Evolutionary conservation across 2,113 vertebrate species (phyloP).

Genomic region (Mobula birostris): DNA sequence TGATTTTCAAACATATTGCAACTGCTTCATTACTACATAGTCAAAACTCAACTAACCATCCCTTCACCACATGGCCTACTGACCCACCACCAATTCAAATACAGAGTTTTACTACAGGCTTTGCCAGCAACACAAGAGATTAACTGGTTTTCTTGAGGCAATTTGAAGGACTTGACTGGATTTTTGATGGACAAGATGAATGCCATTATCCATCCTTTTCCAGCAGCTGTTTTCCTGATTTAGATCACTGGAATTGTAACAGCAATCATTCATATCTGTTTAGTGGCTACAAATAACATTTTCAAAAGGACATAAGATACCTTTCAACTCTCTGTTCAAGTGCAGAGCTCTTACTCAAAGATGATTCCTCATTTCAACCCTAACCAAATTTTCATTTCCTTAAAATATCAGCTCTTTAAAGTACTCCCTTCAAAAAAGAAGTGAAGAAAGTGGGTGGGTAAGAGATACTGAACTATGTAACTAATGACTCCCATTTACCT

Average conservation of each 20-base stretch:
- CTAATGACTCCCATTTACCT: neutral
- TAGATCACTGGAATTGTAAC: neutral
- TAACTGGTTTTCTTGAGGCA: neutral
- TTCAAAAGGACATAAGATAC: too few species aligned
- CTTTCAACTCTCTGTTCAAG: neutral
- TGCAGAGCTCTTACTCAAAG: neutral
- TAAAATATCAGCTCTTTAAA: neutral
- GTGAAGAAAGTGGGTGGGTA: neutral
- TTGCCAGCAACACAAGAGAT: neutral
- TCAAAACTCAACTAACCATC: too few species aligned
- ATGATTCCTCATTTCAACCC: neutral
- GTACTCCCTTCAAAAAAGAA: neutral
- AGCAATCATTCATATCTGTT: neutral
- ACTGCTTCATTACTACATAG: too few species aligned
- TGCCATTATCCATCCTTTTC: neutral
- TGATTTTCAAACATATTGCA: too few species aligned
- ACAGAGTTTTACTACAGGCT: too few species aligned
- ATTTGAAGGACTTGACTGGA: neutral
- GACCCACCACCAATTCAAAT: too few species aligned
- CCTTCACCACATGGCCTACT: too few species aligned
- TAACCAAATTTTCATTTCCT: neutral
- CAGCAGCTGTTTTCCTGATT: neutral
- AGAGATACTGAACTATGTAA: neutral
- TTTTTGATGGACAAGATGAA: neutral
- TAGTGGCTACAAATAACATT: neutral